phyloP scores from a whole-genome alignment of 1,140 invertebrate genomes.

The Drosophila kikkawai region DNA sequence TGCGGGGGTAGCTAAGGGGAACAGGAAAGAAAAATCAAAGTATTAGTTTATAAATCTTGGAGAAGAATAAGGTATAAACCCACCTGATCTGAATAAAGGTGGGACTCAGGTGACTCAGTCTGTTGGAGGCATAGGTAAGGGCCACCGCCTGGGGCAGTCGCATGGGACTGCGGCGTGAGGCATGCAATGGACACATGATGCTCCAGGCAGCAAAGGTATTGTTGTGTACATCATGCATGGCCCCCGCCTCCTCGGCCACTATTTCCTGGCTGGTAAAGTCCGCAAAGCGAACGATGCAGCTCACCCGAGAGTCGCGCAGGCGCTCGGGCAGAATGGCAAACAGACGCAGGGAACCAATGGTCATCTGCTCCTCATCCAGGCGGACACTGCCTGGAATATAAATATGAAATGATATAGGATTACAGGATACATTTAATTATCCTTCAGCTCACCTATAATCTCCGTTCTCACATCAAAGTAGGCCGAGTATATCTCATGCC shows the following conservation, averaged over 20 bases:
- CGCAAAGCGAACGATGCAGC: slow-evolving; percentile 71
- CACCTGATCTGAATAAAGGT: slow-evolving; percentile 77
- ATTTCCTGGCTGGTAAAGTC: slow-evolving; percentile 67
- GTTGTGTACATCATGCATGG: slow-evolving; percentile 79
- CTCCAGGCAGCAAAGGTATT: slow-evolving; percentile 75
- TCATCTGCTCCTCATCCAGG: slow-evolving; percentile 57
- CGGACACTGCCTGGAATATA: slow-evolving; percentile 47
- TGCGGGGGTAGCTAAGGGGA: slow-evolving; percentile 67
- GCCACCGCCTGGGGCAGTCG: slow-evolving; percentile 71
- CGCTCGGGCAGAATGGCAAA: slow-evolving; percentile 72
- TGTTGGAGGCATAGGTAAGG: slow-evolving; percentile 67
- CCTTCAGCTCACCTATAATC: slow-evolving; percentile 52
- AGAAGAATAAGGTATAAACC: background rate
- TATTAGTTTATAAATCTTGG: background rate
- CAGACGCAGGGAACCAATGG: slow-evolving; percentile 70
- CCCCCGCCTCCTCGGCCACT: slow-evolving; percentile 60
- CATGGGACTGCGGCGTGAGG: slow-evolving; percentile 34
- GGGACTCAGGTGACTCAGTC: slow-evolving; percentile 70
- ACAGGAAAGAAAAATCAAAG: no score
- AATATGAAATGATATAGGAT: background rate
- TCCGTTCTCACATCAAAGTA: slow-evolving; percentile 79
- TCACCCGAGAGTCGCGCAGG: slow-evolving; percentile 58
- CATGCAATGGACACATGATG: slow-evolving; percentile 74
- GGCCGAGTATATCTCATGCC: slow-evolving; percentile 77
- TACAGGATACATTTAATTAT: background rate